Conservation (phyloP, 2,797 vertebrate species). For the Girardinus metallicus region DNA sequence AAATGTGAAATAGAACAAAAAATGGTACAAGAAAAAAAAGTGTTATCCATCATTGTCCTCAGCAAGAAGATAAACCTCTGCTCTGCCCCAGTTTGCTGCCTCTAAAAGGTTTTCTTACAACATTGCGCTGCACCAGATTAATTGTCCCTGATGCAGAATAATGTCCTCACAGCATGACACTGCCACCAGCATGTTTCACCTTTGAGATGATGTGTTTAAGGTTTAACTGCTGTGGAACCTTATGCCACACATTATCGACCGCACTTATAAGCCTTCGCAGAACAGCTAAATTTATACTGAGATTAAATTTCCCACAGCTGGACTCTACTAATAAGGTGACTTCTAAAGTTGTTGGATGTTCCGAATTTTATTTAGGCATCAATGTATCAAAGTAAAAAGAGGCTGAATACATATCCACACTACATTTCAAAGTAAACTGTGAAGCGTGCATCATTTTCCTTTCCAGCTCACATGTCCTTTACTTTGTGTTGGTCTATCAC, state of each 20-base stretch:
- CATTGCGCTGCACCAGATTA: not conserved
- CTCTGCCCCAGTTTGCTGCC: not conserved
- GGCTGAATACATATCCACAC: not conserved
- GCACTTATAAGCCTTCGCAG: not conserved
- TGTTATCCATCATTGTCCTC: not conserved
- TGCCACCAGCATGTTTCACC: not conserved
- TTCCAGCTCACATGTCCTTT: not conserved
- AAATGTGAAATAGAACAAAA: not conserved
- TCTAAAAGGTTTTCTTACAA: not conserved
- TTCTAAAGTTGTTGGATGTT: not conserved
- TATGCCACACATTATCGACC: not conserved
- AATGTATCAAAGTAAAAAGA: not conserved
- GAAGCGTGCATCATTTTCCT: not conserved
- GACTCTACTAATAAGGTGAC: not conserved
- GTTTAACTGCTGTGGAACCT: not conserved
- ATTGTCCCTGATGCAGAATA: not conserved
- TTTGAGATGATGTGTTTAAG: not conserved
- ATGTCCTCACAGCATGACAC: not conserved
- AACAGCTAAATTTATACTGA: not conserved
- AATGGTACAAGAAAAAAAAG: not conserved
- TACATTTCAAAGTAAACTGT: not conserved
- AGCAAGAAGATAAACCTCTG: not conserved
- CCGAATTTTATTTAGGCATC: not conserved
- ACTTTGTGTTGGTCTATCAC: not conserved
- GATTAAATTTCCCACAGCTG: not conserved